These are phyloP conservation scores for Channallabes apus DNA, from an alignment of 2,797 vertebrate species.

Conservation along the genomic window DNA sequence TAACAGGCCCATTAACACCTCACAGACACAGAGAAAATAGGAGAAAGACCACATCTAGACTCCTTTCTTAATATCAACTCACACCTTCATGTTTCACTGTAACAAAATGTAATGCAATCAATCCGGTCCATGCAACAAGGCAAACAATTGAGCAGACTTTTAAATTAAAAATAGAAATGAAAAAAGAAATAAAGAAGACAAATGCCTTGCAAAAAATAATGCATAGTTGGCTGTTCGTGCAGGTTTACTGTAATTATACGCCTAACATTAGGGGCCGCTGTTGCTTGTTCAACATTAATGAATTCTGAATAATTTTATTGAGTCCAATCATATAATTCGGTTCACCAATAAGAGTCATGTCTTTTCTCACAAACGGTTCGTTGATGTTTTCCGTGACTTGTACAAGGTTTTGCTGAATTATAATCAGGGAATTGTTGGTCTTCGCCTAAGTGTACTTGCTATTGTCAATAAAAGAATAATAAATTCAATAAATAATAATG, in stretches of 20 bases:
- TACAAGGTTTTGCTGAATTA: not conserved
- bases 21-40: not conserved
- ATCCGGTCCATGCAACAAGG: not conserved
- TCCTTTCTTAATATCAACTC: not conserved
- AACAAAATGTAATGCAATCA: not conserved
- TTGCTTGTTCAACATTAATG: not conserved
- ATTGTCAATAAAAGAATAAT: not conserved
- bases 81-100: not conserved
- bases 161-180: not conserved
- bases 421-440: not conserved
- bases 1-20: constrained; percentile 20
- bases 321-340: not conserved
- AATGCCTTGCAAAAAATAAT: not conserved
- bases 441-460: not conserved
- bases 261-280: constrained; percentile 3
- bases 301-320: not conserved
- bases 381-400: not conserved
- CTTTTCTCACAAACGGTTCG: not conserved
- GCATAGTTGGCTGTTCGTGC: not conserved
- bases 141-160: not conserved
- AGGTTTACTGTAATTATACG: not conserved
- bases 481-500: no score
- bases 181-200: not conserved
- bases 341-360: not conserved
- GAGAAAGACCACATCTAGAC: not conserved